Evolutionary conservation across 2,113 vertebrate genomes (phyloP).

Genomic region (Formicarius rufipectus): DNA sequence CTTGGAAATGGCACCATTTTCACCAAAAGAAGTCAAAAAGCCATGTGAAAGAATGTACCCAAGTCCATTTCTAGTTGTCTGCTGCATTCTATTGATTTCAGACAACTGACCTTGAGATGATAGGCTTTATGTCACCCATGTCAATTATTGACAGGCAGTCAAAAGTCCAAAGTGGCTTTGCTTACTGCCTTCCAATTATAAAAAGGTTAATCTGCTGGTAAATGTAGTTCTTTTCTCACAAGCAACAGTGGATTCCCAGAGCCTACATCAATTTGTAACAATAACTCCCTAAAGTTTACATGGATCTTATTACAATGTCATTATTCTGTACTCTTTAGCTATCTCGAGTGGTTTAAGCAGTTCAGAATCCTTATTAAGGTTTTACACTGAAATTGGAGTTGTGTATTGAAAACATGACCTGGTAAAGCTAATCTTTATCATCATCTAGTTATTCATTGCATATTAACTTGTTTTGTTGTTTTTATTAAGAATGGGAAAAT

Average conservation of each 20-base stretch:
- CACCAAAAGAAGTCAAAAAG: neutral
- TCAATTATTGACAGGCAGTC: neutral
- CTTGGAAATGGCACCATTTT: neutral
- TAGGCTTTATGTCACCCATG: neutral
- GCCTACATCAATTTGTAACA: slow-evolving; percentile 26
- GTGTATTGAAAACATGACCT: neutral
- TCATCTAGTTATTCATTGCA: neutral
- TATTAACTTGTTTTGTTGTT: neutral
- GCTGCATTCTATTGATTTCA: neutral
- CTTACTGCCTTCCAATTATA: neutral
- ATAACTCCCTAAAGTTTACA: slow-evolving; percentile 26
- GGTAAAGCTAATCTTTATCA: neutral
- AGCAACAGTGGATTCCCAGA: slow-evolving; percentile 31
- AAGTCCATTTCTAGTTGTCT: neutral
- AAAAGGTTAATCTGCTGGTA: neutral
- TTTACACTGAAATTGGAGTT: neutral
- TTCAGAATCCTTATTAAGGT: neutral
- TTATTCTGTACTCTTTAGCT: neutral
- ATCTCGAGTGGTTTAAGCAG: neutral
- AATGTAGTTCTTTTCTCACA: slow-evolving; percentile 9
- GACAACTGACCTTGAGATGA: neutral
- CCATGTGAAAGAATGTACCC: accelerated
- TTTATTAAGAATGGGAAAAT: neutral
- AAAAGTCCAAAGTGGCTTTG: neutral
- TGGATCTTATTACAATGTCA: slow-evolving; percentile 37